Evolutionary conservation across 1,140 invertebrate genomes (phyloP).

Genomic region (Eupeodes corollae): DNA sequence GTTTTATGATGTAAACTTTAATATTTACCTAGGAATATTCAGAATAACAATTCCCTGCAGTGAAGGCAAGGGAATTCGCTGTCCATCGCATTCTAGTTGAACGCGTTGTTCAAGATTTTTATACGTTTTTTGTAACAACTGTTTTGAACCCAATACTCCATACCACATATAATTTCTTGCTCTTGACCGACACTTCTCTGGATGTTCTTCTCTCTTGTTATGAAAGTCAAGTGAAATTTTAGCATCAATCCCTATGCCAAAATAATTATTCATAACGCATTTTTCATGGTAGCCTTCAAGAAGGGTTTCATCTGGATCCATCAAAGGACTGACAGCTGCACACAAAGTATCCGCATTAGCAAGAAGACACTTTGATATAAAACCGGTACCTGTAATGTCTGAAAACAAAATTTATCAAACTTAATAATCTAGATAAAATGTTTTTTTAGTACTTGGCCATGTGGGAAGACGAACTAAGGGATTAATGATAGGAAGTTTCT

Average conservation of each 20-base stretch:
- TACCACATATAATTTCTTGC: slow-evolving; percentile 98
- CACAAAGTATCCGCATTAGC: slow-evolving; percentile 95
- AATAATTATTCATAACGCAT: slow-evolving; percentile 99
- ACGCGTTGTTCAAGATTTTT: slow-evolving; percentile 94
- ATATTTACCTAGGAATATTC: slow-evolving; percentile 66
- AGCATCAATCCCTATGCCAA: slow-evolving; percentile 97
- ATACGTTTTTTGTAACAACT: slow-evolving; percentile 81
- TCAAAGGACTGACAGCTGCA: slow-evolving; percentile 83
- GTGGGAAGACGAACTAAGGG: slow-evolving; percentile 71
- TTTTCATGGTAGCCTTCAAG: slow-evolving; percentile 86
- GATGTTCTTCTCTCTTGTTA: slow-evolving; percentile 94
- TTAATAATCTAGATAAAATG: too few species aligned
- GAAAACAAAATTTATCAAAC: too few species aligned
- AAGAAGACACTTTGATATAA: slow-evolving; percentile 82
- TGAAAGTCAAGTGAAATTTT: slow-evolving; percentile 98
- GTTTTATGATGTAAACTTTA: not conserved
- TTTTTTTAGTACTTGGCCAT: slow-evolving; percentile 82
- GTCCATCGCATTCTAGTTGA: slow-evolving; percentile 84
- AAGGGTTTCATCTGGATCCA: slow-evolving; percentile 83
- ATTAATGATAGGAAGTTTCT: slow-evolving; percentile 81
- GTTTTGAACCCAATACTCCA: slow-evolving; percentile 87
- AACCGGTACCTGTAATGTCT: slow-evolving; percentile 58
- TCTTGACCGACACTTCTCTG: slow-evolving; percentile 88
- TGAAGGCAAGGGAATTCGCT: slow-evolving; percentile 80
- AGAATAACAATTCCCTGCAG: slow-evolving; percentile 93